Evolutionary conservation across 1,140 invertebrate genomes (phyloP), one percentile per base, ranked within the genome.

Genomic region (Cydia pomonella): DNA sequence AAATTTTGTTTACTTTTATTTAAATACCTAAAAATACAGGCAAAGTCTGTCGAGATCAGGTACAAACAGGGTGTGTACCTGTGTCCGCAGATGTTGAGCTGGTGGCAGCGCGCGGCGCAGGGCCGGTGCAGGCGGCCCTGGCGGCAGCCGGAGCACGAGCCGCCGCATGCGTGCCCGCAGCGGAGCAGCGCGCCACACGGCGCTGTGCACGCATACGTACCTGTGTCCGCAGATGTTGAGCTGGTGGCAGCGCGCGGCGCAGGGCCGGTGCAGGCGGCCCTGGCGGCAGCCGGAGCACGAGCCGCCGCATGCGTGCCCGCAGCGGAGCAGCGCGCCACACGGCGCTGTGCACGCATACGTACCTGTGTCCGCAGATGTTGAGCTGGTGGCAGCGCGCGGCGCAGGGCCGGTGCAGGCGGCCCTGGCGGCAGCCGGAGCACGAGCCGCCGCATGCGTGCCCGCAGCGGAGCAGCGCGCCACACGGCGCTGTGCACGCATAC

Each of bases 341-440:
- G 91, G 87, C 41, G 83, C 83, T 0, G 72, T 75, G 80, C 95
- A 96, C n/a, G n/a, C n/a, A n/a, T n/a, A n/a, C n/a, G n/a, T n/a
- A n/a, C n/a, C n/a, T n/a, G n/a, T n/a, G n/a, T n/a, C 94, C 94
- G 89, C 96, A 97, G 73, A 96, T 94, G 47, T 94, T 91, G 10
- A 79, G 79, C 69, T 93, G 87, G 44, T 94, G 91, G 88, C 96
- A 97, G 25, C 92, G 88, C 77, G 95, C 91, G 41, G 82, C 79
- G 88, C 96, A 97, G 59, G 84, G 86, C 75, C 71, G 79, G 87
- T 97, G 96, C 71, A 97, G 86, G 23, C 95, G 91, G 21, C 95
- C 95, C 81, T 94, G 94, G 7, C 80, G 84, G 82, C 96, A 96
- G 50, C 80, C 47, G 3, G 94, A 93, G 88, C 95, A 96, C 2